Conservation (phyloP, 2,888 invertebrate genomes). For the Drosophila macrospina region DNA sequence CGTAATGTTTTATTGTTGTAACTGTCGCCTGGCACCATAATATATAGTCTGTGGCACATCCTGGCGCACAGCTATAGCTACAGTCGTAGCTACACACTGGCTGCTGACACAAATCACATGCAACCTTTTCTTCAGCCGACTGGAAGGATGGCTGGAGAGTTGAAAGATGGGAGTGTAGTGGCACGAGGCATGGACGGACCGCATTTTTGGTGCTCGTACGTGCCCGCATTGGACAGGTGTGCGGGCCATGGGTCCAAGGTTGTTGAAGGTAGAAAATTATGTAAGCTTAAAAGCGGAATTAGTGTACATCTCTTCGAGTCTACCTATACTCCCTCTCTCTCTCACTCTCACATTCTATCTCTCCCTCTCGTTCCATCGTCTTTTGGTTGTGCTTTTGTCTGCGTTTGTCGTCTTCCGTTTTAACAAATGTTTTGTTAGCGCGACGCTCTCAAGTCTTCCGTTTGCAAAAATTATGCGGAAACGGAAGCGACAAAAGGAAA, state of each 20-base stretch:
- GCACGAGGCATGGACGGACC: background rate
- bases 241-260: constrained; percentile 41
- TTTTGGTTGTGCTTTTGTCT: constrained; percentile 50
- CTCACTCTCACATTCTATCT: background rate
- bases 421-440: constrained; percentile 78
- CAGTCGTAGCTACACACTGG: constrained; percentile 14
- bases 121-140: constrained; percentile 61
- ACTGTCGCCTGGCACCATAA: constrained; percentile 74
- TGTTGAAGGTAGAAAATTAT: constrained; percentile 68
- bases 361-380: background rate
- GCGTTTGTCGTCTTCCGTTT: constrained; percentile 77
- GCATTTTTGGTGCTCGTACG: constrained; percentile 70
- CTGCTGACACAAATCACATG: constrained; percentile 76
- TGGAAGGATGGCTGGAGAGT: constrained; percentile 7
- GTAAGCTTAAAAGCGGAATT: constrained; percentile 71
- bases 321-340: background rate
- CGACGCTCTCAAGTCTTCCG: constrained; percentile 66
- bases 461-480: constrained; percentile 78
- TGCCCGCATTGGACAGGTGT: constrained; percentile 62
- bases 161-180: background rate
- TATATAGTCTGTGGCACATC: constrained; percentile 74
- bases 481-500: constrained; percentile 83
- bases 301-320: constrained; percentile 31
- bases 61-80: constrained; percentile 41
- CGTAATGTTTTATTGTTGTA: constrained; percentile 80